Conservation (phyloP, 2,888 invertebrate genomes). For the Caenorhabditis afra region DNA sequence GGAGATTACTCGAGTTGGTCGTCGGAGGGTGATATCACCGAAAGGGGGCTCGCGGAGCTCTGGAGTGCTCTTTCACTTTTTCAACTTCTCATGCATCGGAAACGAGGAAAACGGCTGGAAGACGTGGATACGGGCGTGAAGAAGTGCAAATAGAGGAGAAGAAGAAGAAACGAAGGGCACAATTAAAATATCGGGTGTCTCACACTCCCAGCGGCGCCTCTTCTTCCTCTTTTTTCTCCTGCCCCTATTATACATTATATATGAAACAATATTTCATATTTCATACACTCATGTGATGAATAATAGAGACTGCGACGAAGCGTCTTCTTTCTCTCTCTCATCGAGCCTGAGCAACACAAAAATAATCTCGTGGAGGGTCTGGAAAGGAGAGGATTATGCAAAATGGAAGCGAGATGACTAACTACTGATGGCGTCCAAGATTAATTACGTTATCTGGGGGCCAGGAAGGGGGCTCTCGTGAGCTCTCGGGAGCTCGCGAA, state of each 20-base stretch:
- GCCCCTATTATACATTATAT: slow-evolving; percentile 55
- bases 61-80: background rate
- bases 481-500: background rate
- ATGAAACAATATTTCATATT: slow-evolving; percentile 59
- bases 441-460: slow-evolving; percentile 48
- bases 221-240: slow-evolving; percentile 9
- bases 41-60: background rate
- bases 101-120: slow-evolving; percentile 25
- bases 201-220: slow-evolving; percentile 13
- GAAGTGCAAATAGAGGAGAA: slow-evolving; percentile 44
- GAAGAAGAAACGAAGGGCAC: slow-evolving; percentile 55
- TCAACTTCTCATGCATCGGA: slow-evolving; percentile 31
- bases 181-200: slow-evolving; percentile 62
- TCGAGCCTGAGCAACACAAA: slow-evolving; percentile 18
- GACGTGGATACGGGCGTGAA: slow-evolving; percentile 32
- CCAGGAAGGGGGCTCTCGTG: background rate
- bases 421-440: slow-evolving; percentile 30
- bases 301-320: slow-evolving; percentile 29
- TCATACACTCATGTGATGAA: slow-evolving; percentile 54
- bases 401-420: slow-evolving; percentile 17
- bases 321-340: slow-evolving; percentile 11
- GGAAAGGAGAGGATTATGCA: slow-evolving; percentile 41
- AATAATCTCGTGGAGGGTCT: slow-evolving; percentile 38
- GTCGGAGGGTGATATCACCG: slow-evolving; percentile 16
- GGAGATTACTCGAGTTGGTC: too few species aligned